phyloP scores from a whole-genome alignment of 2,113 vertebrate genomes.

The Apodemus speciosus region DNA sequence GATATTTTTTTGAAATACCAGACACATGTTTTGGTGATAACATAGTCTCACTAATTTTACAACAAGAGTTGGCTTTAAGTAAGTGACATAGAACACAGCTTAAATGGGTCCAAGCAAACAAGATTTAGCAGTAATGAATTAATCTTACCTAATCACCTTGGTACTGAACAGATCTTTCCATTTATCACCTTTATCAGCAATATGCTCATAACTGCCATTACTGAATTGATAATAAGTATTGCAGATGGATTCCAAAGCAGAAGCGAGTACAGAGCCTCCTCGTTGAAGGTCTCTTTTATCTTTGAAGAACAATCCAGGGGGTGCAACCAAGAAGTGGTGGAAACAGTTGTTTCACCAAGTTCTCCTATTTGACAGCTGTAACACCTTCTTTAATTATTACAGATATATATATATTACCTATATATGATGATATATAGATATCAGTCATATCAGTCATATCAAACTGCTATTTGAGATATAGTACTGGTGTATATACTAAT shows the following conservation, averaged over 20 bases:
- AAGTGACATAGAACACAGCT: not conserved
- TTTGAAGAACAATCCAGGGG: not conserved
- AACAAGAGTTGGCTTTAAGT: not conserved
- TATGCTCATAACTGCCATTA: not conserved
- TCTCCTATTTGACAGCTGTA: not conserved
- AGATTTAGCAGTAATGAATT: constrained; percentile 1
- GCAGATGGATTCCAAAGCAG: not conserved
- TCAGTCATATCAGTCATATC: not conserved
- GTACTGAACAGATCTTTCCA: not conserved
- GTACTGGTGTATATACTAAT: not conserved
- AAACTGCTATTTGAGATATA: too few species aligned
- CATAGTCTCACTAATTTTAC: not conserved
- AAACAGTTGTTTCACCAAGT: not conserved
- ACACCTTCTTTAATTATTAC: not conserved
- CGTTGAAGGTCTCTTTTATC: not conserved
- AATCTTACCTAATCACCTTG: not conserved
- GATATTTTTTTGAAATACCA: not conserved
- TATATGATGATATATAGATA: not conserved
- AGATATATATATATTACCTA: not conserved
- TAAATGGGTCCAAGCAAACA: not conserved
- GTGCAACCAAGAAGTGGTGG: not conserved
- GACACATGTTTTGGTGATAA: not conserved
- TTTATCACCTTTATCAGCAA: not conserved
- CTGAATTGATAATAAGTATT: not conserved
- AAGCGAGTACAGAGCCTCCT: not conserved